Evolutionary conservation across 2,888 invertebrate genomes (phyloP).

Genomic region (Sialis lutaria): DNA sequence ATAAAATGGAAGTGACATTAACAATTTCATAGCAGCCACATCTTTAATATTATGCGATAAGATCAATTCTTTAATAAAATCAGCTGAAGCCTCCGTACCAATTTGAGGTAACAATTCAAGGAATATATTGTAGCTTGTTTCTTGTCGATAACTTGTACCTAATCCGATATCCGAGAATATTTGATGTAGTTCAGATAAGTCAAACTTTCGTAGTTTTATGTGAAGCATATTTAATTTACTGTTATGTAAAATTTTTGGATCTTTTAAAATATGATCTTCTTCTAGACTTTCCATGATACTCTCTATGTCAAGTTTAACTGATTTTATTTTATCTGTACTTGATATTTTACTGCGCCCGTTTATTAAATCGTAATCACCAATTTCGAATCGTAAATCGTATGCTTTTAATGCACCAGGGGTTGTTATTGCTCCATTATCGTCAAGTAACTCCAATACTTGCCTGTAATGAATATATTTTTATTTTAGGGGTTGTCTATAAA

Average conservation of each 20-base stretch:
- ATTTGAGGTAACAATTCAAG: constrained; percentile 53
- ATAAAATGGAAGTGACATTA: constrained; percentile 53
- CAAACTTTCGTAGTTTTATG: constrained; percentile 24
- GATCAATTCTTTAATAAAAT: constrained; percentile 45
- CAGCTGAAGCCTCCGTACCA: constrained; percentile 44
- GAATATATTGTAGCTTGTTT: constrained; percentile 56
- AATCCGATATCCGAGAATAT: constrained; percentile 38
- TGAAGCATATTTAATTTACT: constrained; percentile 5
- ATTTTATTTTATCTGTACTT: constrained; percentile 1
- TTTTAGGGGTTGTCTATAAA: too few species aligned
- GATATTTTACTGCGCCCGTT: constrained; percentile 2
- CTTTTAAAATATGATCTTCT: constrained; percentile 5
- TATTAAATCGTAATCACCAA: not conserved
- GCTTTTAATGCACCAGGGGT: not conserved
- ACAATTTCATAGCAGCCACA: constrained; percentile 42
- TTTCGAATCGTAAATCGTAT: not conserved
- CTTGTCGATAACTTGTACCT: constrained; percentile 57
- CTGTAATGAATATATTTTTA: not conserved
- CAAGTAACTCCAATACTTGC: not conserved
- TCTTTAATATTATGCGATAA: constrained; percentile 42
- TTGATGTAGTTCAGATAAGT: constrained; percentile 23
- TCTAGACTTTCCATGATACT: constrained; percentile 7
- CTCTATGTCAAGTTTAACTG: constrained; percentile 2
- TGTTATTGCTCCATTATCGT: not conserved
- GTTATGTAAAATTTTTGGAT: constrained; percentile 4